Conservation (phyloP, 92 coral and sea anemone species). For the Palythoa heliodiscus region DNA sequence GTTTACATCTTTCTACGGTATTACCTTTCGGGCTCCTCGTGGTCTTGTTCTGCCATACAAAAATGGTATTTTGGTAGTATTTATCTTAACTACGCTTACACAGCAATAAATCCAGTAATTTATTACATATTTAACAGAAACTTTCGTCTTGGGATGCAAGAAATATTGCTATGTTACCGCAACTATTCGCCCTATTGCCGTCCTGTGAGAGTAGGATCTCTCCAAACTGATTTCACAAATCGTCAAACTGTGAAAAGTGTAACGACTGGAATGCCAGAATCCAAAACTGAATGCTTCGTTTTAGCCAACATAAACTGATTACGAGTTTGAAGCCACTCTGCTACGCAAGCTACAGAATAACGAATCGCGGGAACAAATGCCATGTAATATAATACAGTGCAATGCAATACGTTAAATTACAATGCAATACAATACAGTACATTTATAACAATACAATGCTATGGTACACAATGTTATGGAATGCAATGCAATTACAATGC, state of each 20-base stretch:
- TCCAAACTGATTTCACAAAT: background rate
- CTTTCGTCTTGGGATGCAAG: background rate
- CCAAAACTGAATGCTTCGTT: background rate
- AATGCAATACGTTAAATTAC: too few relatives aligned
- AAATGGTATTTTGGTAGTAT: background rate
- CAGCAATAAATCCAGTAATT: background rate
- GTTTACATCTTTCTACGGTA: conserved; percentile 5
- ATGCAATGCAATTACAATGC: too few relatives aligned
- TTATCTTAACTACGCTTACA: background rate
- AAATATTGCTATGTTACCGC: background rate
- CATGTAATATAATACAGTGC: too few relatives aligned
- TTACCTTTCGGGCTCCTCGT: background rate
- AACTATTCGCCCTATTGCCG: background rate
- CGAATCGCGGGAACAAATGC: too few relatives aligned
- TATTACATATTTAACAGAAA: background rate
- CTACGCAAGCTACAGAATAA: too few relatives aligned
- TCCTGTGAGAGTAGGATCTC: background rate
- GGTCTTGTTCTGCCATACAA: conserved; percentile 2
- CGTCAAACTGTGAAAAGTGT: background rate
- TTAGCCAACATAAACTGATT: background rate
- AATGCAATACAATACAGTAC: too few relatives aligned
- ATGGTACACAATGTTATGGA: too few relatives aligned
- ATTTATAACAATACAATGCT: too few relatives aligned
- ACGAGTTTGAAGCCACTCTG: background rate
- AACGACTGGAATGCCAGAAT: background rate